Conservation (phyloP, 2,888 invertebrate genomes). For the Philonicus albiceps region DNA sequence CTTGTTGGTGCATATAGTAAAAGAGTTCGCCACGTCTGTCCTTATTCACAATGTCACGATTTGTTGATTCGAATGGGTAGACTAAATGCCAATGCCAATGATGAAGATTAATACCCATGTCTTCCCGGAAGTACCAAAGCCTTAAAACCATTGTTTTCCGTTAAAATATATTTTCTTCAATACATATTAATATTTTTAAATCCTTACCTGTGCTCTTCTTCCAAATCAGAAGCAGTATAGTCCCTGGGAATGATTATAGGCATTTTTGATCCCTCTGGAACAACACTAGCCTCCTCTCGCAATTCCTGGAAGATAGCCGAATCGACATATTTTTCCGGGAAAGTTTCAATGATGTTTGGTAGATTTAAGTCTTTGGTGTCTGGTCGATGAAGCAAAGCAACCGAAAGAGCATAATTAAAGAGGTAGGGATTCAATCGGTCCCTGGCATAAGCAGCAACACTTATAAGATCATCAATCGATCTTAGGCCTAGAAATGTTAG, state of each 20-base stretch:
- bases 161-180: not conserved
- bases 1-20: constrained; percentile 79
- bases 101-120: constrained; percentile 66
- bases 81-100: constrained; percentile 71
- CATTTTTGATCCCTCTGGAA: constrained; percentile 70
- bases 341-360: constrained; percentile 69
- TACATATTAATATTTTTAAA: not conserved
- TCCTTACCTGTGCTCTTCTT: constrained; percentile 72
- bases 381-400: constrained; percentile 71
- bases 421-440: constrained; percentile 77
- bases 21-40: constrained; percentile 81
- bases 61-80: constrained; percentile 77
- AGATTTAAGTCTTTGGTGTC: constrained; percentile 68
- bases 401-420: constrained; percentile 78
- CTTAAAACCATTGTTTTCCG: constrained; percentile 54
- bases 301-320: constrained; percentile 67
- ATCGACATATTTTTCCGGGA: constrained; percentile 71
- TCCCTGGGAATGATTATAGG: constrained; percentile 67
- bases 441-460: constrained; percentile 72
- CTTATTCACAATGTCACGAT: constrained; percentile 67
- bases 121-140: constrained; percentile 75
- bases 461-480: constrained; percentile 71
- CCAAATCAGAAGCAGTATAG: constrained; percentile 74
- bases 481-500: constrained; percentile 66
- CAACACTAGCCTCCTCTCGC: constrained; percentile 66